Base-by-base conservation (phyloP, 2,113 vertebrate species). In the Heterocephalus glaber region DNA sequence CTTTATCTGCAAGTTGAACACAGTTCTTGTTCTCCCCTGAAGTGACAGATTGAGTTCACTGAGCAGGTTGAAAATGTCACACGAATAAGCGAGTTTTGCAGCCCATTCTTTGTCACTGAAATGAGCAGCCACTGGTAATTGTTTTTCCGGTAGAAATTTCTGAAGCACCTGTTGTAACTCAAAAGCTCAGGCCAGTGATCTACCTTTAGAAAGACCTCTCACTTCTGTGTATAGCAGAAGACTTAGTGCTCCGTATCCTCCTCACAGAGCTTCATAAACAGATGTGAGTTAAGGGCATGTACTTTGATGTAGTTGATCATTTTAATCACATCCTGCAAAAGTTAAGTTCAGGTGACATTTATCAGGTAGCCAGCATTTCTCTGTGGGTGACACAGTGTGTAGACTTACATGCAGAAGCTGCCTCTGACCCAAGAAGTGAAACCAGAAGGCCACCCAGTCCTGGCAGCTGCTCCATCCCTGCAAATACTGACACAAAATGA, bases 401-500 rank as follows among this genome's bases (percentile, higher is more conserved):
- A 68, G 35, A n/a, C 66, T 68, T 33, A 19, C 7, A n/a, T 19
- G n/a, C 66, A 68, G 35, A 68, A 20, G 17, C 66, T 68, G 14
- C 65, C 22, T 61, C 60, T 68, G 66, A 68, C 7, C 17, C 66
- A 19, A 49, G 47, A 49, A 49, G 47, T 49, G 47, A 9, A 49
- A 49, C 47, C 9, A 9, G 13, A 35, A 17, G 35, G 65, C 65
- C 65, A 19, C n/a, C 16, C 35, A 20, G 35, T 68, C 66, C 12
- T 20, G 66, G 35, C 17, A 20, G 65, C 33, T 8, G 1, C 65
- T 19, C 7, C 35, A n/a, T 68, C 35, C 35, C 8, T 13, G 35
- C 19, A 1, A 4, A 19, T 19, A 38, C 35, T n/a, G 35, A 19
- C 35, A 19, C 17, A 49, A 49, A 49, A 49, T 1, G 99, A 99